Evolutionary conservation across 2,797 vertebrate species (phyloP), one percentile per base, ranked within the genome.

Genomic region (Rhyacichthys aspro): DNA sequence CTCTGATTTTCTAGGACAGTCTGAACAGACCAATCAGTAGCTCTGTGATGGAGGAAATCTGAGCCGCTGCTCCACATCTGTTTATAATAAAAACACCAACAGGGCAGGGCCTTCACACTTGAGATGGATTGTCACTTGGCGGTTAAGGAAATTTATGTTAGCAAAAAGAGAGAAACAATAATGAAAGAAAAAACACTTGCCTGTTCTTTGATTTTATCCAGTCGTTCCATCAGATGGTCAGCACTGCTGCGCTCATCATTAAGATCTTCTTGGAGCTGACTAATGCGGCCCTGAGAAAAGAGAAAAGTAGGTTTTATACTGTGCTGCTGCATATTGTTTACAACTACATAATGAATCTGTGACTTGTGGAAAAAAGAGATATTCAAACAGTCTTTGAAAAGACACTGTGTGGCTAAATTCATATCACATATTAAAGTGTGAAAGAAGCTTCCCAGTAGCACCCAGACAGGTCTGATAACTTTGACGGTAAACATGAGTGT

Each of bases 131-230:
- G 15, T 45, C 16, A 12, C 33, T 50, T 56, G 12, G n/a, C 47
- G 43, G 32, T 0, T 23, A 33, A 23, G 34, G 14, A 63, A 43
- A 58, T 65, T 16, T 43, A 43, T 58, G 17, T 55, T 38, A 19
- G 16, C 18, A n/a, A 46, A 71, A 33, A 11, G 48, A 54, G 63
- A 61, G 57, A 53, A 9, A 1, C 39, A 37, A 23, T 55, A 23
- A 41, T 11, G n/a, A 9, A 34, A 43, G 17, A 45, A 34, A 41
- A 9, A 41, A 36, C 77, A 87, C 89, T 48, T 74, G 81, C 97
- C 97, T 98, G 97, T 38, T 96, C 95, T 88, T 95, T 93, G 89
- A 94, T 94, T 83, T 94, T 92, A 67, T 92, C 88, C 46, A 98
- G 89, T 72, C 95, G 92, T 49, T 98, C 95, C 43, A 96, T 94